phyloP scores from a whole-genome alignment of 2,888 invertebrate genomes.

The Hirtodrosophila trivittata region DNA sequence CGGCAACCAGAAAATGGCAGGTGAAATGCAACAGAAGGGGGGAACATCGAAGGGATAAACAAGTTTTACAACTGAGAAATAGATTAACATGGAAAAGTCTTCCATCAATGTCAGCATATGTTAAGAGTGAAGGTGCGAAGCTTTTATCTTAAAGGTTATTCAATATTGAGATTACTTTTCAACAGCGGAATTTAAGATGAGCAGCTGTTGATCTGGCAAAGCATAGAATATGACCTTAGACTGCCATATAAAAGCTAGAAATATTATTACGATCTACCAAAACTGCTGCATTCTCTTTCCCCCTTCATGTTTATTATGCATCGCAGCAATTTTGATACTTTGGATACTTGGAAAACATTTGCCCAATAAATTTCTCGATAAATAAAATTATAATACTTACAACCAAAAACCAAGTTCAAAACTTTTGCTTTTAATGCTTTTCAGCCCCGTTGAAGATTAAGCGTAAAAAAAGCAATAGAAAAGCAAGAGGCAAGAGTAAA shows the following conservation, averaged over 20 bases:
- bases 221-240: no score
- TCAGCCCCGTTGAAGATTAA: slow-evolving; percentile 17
- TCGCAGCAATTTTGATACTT: slow-evolving; percentile 7
- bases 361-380: background rate
- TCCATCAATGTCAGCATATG: background rate
- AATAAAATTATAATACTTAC: slow-evolving; percentile 24
- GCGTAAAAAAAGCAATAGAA: slow-evolving; percentile 45
- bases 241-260: no score
- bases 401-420: slow-evolving; percentile 41
- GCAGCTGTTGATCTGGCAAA: no score
- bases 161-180: no score
- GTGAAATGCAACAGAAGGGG: slow-evolving; percentile 15
- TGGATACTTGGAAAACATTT: slow-evolving; percentile 14
- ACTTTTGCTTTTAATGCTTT: slow-evolving; percentile 71
- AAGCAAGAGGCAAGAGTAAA: slow-evolving; percentile 46
- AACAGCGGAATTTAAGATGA: no score
- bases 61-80: no score
- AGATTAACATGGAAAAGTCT: slow-evolving; percentile 1
- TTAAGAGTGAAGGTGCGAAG: no score
- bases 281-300: background rate
- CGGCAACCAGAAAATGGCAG: slow-evolving; percentile 13
- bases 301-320: background rate
- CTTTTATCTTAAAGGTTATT: no score
- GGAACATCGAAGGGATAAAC: no score
- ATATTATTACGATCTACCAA: no score